phyloP scores from a whole-genome alignment of 2,888 invertebrate genomes.

The Aplocera efformata region DNA sequence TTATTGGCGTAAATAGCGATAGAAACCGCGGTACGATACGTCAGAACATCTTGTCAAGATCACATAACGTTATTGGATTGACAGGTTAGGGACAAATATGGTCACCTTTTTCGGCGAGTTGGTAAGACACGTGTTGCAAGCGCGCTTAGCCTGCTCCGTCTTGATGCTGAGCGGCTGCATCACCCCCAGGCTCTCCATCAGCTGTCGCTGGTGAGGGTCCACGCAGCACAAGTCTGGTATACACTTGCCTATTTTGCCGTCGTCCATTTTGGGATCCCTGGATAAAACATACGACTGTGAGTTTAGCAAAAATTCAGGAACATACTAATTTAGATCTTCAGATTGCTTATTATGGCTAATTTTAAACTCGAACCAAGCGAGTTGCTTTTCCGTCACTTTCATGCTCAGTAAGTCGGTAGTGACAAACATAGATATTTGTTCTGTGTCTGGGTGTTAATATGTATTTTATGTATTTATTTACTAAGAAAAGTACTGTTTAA shows the following conservation, averaged over 20 bases:
- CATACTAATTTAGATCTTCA: too few relatives aligned
- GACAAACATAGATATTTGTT: too few relatives aligned
- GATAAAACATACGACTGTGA: not conserved
- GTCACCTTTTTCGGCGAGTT: conserved; percentile 71
- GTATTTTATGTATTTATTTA: too few relatives aligned
- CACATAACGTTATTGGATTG: not conserved
- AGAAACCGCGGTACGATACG: too few relatives aligned
- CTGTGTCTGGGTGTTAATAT: too few relatives aligned
- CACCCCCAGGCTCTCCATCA: conserved; percentile 58
- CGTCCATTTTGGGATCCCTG: conserved; percentile 72
- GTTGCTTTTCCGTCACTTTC: too few relatives aligned
- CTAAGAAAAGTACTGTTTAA: too few relatives aligned
- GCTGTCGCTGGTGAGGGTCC: conserved; percentile 52
- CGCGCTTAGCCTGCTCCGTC: conserved; percentile 72
- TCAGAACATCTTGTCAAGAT: too few relatives aligned
- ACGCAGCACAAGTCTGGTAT: conserved; percentile 68
- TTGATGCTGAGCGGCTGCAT: conserved; percentile 76
- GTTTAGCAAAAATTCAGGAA: too few relatives aligned
- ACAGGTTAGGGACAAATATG: not conserved
- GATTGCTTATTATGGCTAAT: not conserved
- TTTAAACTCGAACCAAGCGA: too few relatives aligned
- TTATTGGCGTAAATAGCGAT: too few relatives aligned
- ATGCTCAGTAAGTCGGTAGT: too few relatives aligned
- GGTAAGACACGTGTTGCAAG: conserved; percentile 71
- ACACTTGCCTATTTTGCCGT: conserved; percentile 64